phyloP scores from a whole-genome alignment of 2,888 invertebrate species.

The Lithophane ornitopus region DNA sequence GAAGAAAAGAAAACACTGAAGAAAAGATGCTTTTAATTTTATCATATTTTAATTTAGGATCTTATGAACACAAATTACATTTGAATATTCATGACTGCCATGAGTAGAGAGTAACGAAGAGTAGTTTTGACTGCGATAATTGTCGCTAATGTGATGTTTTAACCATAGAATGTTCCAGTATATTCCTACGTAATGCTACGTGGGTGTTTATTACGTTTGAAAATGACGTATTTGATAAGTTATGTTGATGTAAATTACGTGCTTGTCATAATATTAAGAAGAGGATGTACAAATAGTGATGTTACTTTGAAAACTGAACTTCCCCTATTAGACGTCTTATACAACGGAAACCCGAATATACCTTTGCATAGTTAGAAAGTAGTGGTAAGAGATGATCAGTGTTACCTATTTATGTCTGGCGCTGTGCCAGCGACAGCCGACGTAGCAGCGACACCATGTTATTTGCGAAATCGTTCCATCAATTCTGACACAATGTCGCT shows the following conservation, averaged over 20 bases:
- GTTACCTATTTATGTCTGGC: slow-evolving; percentile 75
- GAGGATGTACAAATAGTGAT: slow-evolving; percentile 5
- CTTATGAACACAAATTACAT: not conserved
- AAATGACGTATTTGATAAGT: slow-evolving; percentile 25
- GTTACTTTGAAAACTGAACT: not conserved
- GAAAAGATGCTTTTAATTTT: slow-evolving; percentile 10
- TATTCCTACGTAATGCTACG: slow-evolving; percentile 11
- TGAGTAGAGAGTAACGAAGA: not conserved
- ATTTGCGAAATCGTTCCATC: slow-evolving; percentile 77
- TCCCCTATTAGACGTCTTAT: slow-evolving; percentile 2
- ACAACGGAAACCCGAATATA: slow-evolving; percentile 34
- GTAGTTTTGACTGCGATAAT: not conserved
- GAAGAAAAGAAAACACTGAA: not conserved
- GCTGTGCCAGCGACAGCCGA: slow-evolving; percentile 71
- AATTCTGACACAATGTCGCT: slow-evolving; percentile 70
- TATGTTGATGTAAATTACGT: slow-evolving; percentile 13
- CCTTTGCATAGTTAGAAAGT: slow-evolving; percentile 48
- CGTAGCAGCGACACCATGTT: slow-evolving; percentile 63
- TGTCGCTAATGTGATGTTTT: slow-evolving; percentile 1
- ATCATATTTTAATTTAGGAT: not conserved
- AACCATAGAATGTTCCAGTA: slow-evolving; percentile 4
- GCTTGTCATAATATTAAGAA: slow-evolving; percentile 2
- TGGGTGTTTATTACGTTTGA: slow-evolving; percentile 24
- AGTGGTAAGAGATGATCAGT: slow-evolving; percentile 72
- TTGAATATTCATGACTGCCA: slow-evolving; percentile 6